Conservation (phyloP, 1,140 invertebrate genomes). For the Heliconius hewitsoni region DNA sequence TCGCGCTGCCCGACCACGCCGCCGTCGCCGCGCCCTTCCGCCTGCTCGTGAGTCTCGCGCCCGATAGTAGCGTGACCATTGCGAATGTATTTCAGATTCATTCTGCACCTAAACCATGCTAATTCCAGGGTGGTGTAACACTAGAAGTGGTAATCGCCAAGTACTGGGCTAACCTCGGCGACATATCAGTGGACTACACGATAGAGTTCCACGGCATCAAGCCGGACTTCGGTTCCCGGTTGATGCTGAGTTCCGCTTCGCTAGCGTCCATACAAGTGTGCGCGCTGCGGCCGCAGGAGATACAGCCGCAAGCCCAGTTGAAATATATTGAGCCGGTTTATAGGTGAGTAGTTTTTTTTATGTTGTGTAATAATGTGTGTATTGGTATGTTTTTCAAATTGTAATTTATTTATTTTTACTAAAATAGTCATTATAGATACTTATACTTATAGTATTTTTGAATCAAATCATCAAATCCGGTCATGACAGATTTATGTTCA, state of each 20-base stretch:
- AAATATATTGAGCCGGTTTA: constrained; percentile 91
- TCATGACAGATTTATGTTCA: no score
- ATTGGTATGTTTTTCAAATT: no score
- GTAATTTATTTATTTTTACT: no score
- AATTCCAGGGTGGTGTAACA: constrained; percentile 86
- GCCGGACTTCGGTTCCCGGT: constrained; percentile 82
- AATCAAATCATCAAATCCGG: no score
- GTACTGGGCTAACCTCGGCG: constrained; percentile 95
- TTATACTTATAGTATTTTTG: no score
- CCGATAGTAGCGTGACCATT: no score
- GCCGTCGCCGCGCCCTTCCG: constrained; percentile 86
- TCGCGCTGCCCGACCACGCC: constrained; percentile 85
- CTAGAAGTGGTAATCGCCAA: constrained; percentile 95
- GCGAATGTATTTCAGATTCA: no score
- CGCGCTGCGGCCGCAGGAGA: constrained; percentile 89
- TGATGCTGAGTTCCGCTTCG: constrained; percentile 87
- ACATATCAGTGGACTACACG: constrained; percentile 87
- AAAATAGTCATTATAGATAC: no score
- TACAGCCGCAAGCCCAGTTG: constrained; percentile 87
- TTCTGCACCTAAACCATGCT: no score
- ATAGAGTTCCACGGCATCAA: constrained; percentile 92
- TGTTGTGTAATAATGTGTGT: no score
- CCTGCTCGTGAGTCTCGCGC: constrained; percentile 82
- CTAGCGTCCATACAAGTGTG: constrained; percentile 88
- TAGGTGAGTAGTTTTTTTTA: constrained; percentile 77